Conservation (phyloP, 2,888 invertebrate species). For the Synergus laeviventris region DNA sequence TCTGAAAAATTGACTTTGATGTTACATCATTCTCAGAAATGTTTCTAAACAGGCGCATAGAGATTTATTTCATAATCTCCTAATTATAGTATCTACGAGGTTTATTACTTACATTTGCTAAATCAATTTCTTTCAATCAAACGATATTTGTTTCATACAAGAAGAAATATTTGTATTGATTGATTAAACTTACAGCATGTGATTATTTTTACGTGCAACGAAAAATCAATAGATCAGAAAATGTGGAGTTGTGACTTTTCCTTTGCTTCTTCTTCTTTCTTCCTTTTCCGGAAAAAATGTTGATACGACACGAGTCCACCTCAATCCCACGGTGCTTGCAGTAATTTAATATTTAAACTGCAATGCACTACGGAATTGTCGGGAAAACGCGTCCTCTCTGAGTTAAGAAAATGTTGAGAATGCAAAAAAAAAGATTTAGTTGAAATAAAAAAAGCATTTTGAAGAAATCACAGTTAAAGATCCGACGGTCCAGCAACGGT, state of each 20-base stretch:
- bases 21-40: neutral
- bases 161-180: too few relatives aligned
- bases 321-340: slow-evolving; percentile 98
- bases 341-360: slow-evolving; percentile 83
- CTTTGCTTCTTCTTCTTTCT: slow-evolving; percentile 25
- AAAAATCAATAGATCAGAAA: neutral
- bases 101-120: neutral
- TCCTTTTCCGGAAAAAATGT: slow-evolving; percentile 47
- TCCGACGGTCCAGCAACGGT: neutral
- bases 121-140: neutral
- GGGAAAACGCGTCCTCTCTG: slow-evolving; percentile 78
- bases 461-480: too few relatives aligned
- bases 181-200: too few relatives aligned
- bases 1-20: neutral
- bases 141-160: too few relatives aligned
- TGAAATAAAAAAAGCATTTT: neutral
- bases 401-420: slow-evolving; percentile 41
- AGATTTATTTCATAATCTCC: too few relatives aligned
- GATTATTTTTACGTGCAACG: too few relatives aligned
- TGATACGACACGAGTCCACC: slow-evolving; percentile 78
- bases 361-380: slow-evolving; percentile 99
- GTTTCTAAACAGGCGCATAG: too few relatives aligned
- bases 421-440: neutral
- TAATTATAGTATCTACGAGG: neutral
- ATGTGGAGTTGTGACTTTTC: neutral